phyloP scores from a whole-genome alignment of 2,888 invertebrate genomes.

The Melipona beecheii region DNA sequence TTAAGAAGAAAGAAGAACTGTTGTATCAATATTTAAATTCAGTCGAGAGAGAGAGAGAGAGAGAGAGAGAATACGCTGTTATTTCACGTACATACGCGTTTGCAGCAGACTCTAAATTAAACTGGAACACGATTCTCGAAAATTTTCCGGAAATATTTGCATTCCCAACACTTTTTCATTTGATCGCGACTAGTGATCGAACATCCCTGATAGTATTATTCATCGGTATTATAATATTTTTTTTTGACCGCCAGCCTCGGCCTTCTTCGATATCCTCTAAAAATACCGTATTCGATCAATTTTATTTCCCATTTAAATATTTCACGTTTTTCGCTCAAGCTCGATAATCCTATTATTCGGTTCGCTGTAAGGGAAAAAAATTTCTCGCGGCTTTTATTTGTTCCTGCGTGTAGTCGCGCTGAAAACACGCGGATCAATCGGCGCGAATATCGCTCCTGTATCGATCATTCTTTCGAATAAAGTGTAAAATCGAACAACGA shows the following conservation, averaged over 20 bases:
- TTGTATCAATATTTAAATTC: neutral
- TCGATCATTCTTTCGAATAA: neutral
- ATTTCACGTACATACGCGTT: neutral
- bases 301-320: constrained; percentile 3
- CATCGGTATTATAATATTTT: neutral
- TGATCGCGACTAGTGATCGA: neutral
- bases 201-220: neutral
- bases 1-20: too few species aligned
- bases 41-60: neutral
- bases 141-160: neutral
- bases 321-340: neutral
- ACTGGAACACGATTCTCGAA: neutral
- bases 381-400: neutral
- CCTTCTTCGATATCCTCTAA: neutral
- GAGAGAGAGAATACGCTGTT: too few species aligned
- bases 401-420: neutral
- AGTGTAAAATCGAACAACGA: neutral
- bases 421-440: neutral
- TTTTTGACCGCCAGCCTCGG: neutral
- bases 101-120: neutral
- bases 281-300: neutral
- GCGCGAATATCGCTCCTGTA: neutral
- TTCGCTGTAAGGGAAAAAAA: constrained; percentile 3
- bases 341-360: constrained; percentile 5
- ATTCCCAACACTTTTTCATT: neutral